These are phyloP conservation scores for Dasyprocta punctata DNA, from an alignment of 2,113 vertebrate genomes.

Conservation along the genomic window DNA sequence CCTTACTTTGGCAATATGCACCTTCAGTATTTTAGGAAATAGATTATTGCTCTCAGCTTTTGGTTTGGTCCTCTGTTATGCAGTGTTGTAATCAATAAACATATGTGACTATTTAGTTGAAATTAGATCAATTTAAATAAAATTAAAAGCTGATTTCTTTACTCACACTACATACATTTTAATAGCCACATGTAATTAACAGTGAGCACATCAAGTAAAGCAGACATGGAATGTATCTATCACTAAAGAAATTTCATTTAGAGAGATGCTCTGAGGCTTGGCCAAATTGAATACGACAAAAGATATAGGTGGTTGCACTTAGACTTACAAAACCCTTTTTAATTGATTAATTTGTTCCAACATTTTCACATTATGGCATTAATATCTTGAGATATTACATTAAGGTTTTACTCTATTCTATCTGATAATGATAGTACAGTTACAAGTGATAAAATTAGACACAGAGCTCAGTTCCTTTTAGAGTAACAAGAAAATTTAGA, in stretches of 20 bases:
- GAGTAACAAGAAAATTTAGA: constrained; percentile 54
- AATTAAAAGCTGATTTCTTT: background rate
- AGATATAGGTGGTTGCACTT: background rate
- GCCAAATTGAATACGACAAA: background rate
- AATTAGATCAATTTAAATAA: background rate
- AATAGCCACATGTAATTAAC: background rate
- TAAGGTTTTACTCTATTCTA: background rate
- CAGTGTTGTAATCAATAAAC: background rate
- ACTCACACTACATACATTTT: background rate
- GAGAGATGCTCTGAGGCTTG: background rate
- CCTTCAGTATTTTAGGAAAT: background rate
- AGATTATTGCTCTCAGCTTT: background rate
- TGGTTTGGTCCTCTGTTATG: background rate
- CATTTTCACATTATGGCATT: background rate
- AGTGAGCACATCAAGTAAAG: fast-evolving
- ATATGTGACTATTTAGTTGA: background rate
- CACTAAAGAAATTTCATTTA: background rate
- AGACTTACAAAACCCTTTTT: background rate
- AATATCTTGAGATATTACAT: background rate
- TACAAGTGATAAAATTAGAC: constrained; percentile 45
- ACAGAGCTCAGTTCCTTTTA: constrained; percentile 31
- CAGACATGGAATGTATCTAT: background rate
- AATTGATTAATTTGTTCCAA: constrained; percentile 16
- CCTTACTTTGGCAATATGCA: background rate
- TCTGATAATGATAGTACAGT: constrained; percentile 46